These are phyloP conservation scores for Drosophila sulfurigaster DNA, from an alignment of 1,140 invertebrate species.

Conservation along the genomic window DNA sequence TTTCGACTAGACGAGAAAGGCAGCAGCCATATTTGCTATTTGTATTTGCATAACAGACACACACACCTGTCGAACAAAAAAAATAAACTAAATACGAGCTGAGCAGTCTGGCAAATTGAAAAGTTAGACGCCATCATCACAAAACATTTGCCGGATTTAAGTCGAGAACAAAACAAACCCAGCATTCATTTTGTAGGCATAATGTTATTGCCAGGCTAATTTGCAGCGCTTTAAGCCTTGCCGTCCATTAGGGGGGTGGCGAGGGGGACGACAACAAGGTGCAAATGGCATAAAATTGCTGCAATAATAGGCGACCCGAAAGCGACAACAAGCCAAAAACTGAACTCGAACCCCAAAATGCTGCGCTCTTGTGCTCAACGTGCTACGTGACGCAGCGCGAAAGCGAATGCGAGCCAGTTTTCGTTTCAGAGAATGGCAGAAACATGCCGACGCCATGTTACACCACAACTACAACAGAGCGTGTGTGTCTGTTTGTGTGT, in stretches of 20 bases:
- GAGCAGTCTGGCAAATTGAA: slow-evolving; percentile 36
- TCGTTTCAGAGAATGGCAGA: slow-evolving; percentile 19
- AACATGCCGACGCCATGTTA: slow-evolving; percentile 47
- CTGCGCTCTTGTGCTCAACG: slow-evolving; percentile 27
- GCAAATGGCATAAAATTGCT: slow-evolving; percentile 79
- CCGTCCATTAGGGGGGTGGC: slow-evolving; percentile 1
- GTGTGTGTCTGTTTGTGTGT: slow-evolving; percentile 5
- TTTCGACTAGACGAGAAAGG: slow-evolving; percentile 13
- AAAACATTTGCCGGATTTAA: neutral
- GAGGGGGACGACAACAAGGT: slow-evolving; percentile 48
- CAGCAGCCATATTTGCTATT: slow-evolving; percentile 37
- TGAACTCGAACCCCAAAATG: slow-evolving; percentile 2
- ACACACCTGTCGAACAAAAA: neutral
- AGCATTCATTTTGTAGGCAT: slow-evolving; percentile 28
- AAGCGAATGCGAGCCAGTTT: slow-evolving; percentile 42
- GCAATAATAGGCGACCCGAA: slow-evolving; percentile 67
- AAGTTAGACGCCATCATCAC: slow-evolving; percentile 24
- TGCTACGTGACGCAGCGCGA: slow-evolving; percentile 30
- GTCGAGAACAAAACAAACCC: slow-evolving; percentile 37
- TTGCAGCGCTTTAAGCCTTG: slow-evolving; percentile 13
- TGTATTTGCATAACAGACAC: slow-evolving; percentile 38
- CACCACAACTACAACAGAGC: too few relatives aligned
- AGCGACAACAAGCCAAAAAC: slow-evolving; percentile 35
- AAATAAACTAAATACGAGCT: slow-evolving; percentile 27
- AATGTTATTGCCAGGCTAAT: slow-evolving; percentile 51